Base-by-base conservation (phyloP, 2,113 vertebrate genomes). In the Aegithalos caudatus region DNA sequence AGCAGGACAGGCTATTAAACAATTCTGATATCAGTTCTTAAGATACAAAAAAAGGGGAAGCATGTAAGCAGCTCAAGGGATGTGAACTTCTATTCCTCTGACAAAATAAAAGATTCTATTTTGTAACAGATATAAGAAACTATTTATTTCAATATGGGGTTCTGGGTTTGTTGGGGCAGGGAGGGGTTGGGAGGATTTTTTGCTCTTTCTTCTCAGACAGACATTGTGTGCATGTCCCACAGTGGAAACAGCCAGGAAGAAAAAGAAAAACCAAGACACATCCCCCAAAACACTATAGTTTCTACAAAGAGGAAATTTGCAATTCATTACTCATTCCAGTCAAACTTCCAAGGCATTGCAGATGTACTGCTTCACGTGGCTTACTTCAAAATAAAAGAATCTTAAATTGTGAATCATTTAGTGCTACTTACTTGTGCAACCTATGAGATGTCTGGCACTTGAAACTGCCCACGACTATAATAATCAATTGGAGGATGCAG, bases 391-490 rank as follows among this genome's bases (percentile, higher is more conserved):
- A 95, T 35, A 94, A 86, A 64, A 87, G 58, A 29, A 82, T 56
- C 69, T 90, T n/a, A 54, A 78, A 92, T 10, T 71, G 48, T 67
- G 86, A 67, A 61, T 90, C 93, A 86, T 96, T 93, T 48, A 29
- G 44, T 80, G 70, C 53, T 94, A 69, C 81, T 94, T 88, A 93
- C 76, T 93, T 44, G 81, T 84, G 76, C 61, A 91, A 22, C 95
- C 96, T 94, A 64, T 94, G 94, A 91, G 89, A 74, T 33, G 67
- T 88, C 56, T 97, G 93, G 73, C 84, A 92, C 94, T 95, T 67
- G 86, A 76, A 96, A 73, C 60, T 94, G 94, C 94, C 96, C 95
- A 95, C 37, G 95, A 94, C 79, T 95, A 81, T 89, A 78, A 73
- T 74, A 73, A 83, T 98, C 97, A 94, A 76, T 93, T 81, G 81